Conservation (phyloP, 2,888 invertebrate genomes). For the Heliconius charithonia region DNA sequence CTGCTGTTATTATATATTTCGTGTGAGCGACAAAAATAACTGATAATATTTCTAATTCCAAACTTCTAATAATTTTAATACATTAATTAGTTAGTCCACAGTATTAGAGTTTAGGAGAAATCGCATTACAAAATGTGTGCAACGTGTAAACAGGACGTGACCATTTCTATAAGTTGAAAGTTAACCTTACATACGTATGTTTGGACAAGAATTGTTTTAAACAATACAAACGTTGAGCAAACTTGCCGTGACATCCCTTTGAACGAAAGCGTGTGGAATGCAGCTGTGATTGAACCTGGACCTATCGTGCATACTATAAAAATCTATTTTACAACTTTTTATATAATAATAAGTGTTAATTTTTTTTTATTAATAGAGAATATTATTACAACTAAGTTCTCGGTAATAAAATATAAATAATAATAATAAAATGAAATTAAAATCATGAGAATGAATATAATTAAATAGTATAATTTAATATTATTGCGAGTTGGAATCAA, state of each 20-base stretch:
- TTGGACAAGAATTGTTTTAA: constrained; percentile 46
- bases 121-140: constrained; percentile 44
- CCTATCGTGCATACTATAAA: not conserved
- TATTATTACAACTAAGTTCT: too few relatives aligned
- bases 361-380: too few relatives aligned
- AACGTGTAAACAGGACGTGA: constrained; percentile 48
- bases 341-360: not conserved
- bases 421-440: too few relatives aligned
- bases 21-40: too few relatives aligned
- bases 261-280: constrained; percentile 30
- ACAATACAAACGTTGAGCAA: constrained; percentile 43
- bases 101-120: constrained; percentile 33
- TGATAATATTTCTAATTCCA: not conserved
- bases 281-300: constrained; percentile 1
- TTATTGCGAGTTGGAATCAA: too few relatives aligned
- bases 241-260: constrained; percentile 44
- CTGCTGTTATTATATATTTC: too few relatives aligned
- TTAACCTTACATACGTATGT: constrained; percentile 39
- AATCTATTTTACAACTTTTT: not conserved
- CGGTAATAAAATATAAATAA: too few relatives aligned
- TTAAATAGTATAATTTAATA: too few relatives aligned
- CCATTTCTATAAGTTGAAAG: constrained; percentile 46
- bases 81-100: not conserved
- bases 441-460: too few relatives aligned
- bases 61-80: not conserved